Evolutionary conservation across 2,113 vertebrate species (phyloP).

Genomic region (Microtus richardsoni): DNA sequence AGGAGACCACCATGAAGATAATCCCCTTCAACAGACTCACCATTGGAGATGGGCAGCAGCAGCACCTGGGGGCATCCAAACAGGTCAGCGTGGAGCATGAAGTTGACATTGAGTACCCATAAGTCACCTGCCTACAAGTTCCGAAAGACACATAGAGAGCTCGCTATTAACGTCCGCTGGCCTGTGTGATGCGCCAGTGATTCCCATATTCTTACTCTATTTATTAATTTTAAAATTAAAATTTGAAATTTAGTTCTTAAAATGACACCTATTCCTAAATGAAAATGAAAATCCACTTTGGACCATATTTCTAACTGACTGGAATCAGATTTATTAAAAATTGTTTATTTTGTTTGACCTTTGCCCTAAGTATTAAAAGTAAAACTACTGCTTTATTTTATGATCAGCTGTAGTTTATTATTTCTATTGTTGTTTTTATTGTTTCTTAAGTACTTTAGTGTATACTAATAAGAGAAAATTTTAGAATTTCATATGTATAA

Average conservation of each 20-base stretch:
- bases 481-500: slow-evolving; percentile 11
- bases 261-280: not conserved
- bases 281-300: slow-evolving; percentile 45
- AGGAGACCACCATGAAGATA: slow-evolving; percentile 96
- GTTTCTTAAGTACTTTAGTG: slow-evolving; percentile 19
- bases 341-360: slow-evolving; percentile 37
- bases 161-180: not conserved
- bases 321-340: slow-evolving; percentile 46
- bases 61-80: slow-evolving; percentile 82
- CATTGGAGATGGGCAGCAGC: slow-evolving; percentile 87
- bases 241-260: not conserved
- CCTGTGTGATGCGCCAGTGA: not conserved
- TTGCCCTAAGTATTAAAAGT: slow-evolving; percentile 3
- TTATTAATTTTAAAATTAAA: slow-evolving; percentile 43
- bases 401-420: slow-evolving; percentile 6
- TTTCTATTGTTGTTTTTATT: not conserved
- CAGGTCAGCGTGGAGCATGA: slow-evolving; percentile 81
- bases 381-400: slow-evolving; percentile 5
- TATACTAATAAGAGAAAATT: slow-evolving; percentile 29
- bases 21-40: slow-evolving; percentile 92
- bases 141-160: no score
- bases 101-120: slow-evolving; percentile 51
- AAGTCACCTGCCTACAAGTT: not conserved
- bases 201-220: not conserved
- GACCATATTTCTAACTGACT: not conserved